phyloP scores from a whole-genome alignment of 2,888 invertebrate species.

The Pocota personata region DNA sequence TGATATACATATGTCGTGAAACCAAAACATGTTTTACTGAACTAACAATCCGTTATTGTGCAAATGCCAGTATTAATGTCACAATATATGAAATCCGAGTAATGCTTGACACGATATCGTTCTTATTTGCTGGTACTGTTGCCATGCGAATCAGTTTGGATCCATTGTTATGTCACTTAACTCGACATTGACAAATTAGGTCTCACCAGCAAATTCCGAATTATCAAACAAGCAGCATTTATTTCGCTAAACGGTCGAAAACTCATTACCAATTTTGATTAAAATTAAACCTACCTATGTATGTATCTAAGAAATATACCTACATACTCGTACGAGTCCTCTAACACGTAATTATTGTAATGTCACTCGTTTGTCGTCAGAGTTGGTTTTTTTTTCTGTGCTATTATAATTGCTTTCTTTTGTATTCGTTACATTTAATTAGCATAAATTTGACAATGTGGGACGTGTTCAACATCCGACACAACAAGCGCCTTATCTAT shows the following conservation, averaged over 20 bases:
- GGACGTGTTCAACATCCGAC: slow-evolving; percentile 6
- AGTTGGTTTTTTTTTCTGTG: neutral
- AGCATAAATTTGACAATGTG: slow-evolving; percentile 40
- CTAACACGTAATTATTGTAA: neutral
- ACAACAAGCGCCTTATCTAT: neutral
- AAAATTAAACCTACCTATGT: neutral
- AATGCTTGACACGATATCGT: neutral
- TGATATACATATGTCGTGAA: neutral
- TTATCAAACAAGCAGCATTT: neutral
- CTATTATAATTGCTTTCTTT: slow-evolving; percentile 19
- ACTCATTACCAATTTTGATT: slow-evolving; percentile 3
- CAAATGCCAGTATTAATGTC: neutral
- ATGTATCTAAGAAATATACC: too few species aligned
- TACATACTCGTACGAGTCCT: neutral
- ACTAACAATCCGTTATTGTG: neutral
- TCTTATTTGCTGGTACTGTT: too few species aligned
- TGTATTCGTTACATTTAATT: slow-evolving; percentile 10
- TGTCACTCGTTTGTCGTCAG: neutral
- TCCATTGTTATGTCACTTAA: neutral
- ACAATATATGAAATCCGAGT: neutral
- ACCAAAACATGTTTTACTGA: neutral
- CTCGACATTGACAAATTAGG: neutral
- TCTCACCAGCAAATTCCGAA: neutral
- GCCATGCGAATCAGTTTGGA: neutral
- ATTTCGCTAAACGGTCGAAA: neutral